Evolutionary conservation across 35 echinoderm and acorn worm species (phyloP), one percentile per base, ranked within the genome.

Genomic region (Stichopus chloronotus): DNA sequence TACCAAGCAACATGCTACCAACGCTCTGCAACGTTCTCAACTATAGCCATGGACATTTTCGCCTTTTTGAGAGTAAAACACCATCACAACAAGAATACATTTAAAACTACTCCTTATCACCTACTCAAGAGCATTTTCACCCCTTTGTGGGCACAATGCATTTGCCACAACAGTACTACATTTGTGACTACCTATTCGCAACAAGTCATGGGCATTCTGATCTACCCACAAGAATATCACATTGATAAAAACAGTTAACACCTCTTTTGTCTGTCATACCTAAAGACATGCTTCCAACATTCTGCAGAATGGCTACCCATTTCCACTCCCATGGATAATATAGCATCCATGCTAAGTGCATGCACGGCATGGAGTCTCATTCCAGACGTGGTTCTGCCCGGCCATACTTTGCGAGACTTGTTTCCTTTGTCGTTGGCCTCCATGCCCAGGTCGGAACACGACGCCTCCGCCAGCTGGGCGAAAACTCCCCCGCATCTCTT

Each of bases 241-340:
- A 74, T 43, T 43, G 69, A 74, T 20, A 74, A 19, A 74, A 83
- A 12, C 12, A 6, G 78, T 22, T 16, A 13, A 16, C 19, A 16
- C 57, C 8, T 56, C 57, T 55, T 30, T 87, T 59, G 12, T 86
- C 20, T 63, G 5, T 76, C 17, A 52, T 90, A 99, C 97, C 95
- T 99, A 79, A 99, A 99, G 9, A 99, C 94, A 95, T 99, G 97
- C 52, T 91, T 92, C 97, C 97, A 99, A 69, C 97, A 96, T 6
- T 96, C 94, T 5, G 87, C 83, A 4, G 97, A 93, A 76, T 99
- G 97, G 76, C 97, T 99, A 0, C 97, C 97, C 94, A 99, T 99
- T 79, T 99, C 97, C 25, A 99, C 92, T 1, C 97, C 97, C 97
- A 99, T 99, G n/a, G 93, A 95, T 22, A 99, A 79, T 76, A 99